Evolutionary conservation across 2,797 vertebrate genomes (phyloP).

Genomic region (Euphonia xanthogaster): DNA sequence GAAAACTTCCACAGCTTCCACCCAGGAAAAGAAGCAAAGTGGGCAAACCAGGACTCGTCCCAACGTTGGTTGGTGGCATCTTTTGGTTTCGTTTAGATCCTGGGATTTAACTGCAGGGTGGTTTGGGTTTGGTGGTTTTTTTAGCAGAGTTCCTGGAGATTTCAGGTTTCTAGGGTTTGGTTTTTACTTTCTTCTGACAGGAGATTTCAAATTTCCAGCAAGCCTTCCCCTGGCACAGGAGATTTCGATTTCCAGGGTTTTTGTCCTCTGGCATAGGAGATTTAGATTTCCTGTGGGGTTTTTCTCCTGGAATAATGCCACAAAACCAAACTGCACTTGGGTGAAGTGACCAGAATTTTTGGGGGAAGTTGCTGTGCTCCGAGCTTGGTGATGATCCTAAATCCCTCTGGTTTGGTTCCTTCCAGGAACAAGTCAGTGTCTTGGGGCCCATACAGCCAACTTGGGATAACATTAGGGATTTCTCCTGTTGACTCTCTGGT

Average conservation of each 20-base stretch:
- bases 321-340: neutral
- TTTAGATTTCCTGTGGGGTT: neutral
- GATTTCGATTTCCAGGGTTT: neutral
- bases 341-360: neutral
- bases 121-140: neutral
- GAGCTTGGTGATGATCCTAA: fast-evolving
- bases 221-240: neutral
- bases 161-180: neutral
- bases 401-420: fast-evolving
- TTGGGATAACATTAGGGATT: neutral
- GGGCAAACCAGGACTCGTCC: slow-evolving; percentile 91
- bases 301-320: neutral
- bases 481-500: neutral
- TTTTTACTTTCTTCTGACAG: neutral
- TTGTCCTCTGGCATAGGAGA: neutral
- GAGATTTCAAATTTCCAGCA: neutral
- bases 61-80: slow-evolving; percentile 84
- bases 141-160: neutral
- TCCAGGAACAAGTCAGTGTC: fast-evolving
- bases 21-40: slow-evolving; percentile 91
- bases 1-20: slow-evolving; percentile 90
- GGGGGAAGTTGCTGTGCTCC: neutral
- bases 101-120: neutral
- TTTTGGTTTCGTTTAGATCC: fast-evolving
- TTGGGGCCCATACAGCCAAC: fast-evolving